Evolutionary conservation across 2,888 invertebrate species (phyloP).

Genomic region (Caenorhabditis sinica): DNA sequence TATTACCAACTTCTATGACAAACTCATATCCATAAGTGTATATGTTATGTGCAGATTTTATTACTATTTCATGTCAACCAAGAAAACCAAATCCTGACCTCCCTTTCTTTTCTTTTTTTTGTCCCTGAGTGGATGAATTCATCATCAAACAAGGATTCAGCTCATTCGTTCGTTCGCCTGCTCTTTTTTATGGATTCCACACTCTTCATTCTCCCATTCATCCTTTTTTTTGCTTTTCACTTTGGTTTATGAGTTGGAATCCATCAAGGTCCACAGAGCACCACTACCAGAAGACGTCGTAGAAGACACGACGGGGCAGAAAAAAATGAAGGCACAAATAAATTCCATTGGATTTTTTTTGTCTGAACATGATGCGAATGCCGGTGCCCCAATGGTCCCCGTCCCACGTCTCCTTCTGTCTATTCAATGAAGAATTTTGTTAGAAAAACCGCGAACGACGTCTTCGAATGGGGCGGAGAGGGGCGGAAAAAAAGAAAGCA

Average conservation of each 20-base stretch:
- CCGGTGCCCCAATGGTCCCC: constrained; percentile 18
- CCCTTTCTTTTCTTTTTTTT: constrained; percentile 10
- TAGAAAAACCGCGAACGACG: constrained; percentile 46
- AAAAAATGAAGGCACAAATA: constrained; percentile 43
- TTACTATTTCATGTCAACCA: constrained; percentile 25
- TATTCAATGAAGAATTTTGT: constrained; percentile 58
- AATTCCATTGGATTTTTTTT: constrained; percentile 48
- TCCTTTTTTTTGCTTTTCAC: constrained; percentile 53
- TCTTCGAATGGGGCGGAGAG: constrained; percentile 47
- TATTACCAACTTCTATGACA: background rate
- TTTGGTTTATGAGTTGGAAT: constrained; percentile 64
- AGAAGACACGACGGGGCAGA: background rate
- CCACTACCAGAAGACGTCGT: constrained; percentile 24
- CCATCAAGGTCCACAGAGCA: constrained; percentile 62
- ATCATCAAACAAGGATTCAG: constrained; percentile 51
- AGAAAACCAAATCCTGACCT: constrained; percentile 11
- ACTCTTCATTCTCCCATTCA: constrained; percentile 32
- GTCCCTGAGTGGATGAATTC: constrained; percentile 23
- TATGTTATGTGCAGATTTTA: background rate
- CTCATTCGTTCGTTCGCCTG: constrained; percentile 60
- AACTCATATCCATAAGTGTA: constrained; percentile 2
- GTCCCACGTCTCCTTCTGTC: constrained; percentile 32
- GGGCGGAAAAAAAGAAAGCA: background rate
- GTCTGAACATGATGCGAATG: constrained; percentile 49
- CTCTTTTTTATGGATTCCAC: constrained; percentile 59